phyloP scores from a whole-genome alignment of 2,888 invertebrate species.

The Sarcophaga carnaria region DNA sequence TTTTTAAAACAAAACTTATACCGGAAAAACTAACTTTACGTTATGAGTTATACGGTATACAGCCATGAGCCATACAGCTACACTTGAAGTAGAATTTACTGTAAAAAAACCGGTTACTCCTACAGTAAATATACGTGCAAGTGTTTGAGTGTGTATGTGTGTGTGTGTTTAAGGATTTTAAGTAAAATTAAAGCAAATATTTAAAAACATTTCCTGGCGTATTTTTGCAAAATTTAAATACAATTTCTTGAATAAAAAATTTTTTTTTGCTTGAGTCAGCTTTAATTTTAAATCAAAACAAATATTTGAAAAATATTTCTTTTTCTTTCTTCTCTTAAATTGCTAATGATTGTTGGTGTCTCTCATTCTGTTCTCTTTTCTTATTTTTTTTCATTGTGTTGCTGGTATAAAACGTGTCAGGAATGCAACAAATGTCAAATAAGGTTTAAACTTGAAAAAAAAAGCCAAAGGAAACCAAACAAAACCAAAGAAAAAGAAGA shows the following conservation, averaged over 20 bases:
- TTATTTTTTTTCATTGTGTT: neutral
- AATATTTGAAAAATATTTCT: conserved; percentile 1
- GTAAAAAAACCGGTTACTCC: too few species aligned
- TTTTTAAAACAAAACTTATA: conserved; percentile 41
- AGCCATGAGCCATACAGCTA: too few species aligned
- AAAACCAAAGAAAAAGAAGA: conserved; percentile 26
- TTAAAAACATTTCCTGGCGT: too few species aligned
- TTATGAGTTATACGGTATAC: too few species aligned
- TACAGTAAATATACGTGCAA: neutral
- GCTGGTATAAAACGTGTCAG: conserved; percentile 54
- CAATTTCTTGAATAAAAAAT: conserved; percentile 12
- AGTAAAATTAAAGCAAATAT: too few species aligned
- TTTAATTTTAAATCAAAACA: conserved; percentile 6
- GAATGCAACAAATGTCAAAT: conserved; percentile 68
- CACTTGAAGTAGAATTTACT: too few species aligned
- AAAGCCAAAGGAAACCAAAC: neutral
- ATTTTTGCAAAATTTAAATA: conserved; percentile 32
- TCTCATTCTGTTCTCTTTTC: too few species aligned
- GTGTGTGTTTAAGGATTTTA: too few species aligned
- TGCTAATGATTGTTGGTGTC: too few species aligned
- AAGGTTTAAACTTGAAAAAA: conserved; percentile 10
- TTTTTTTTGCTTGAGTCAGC: conserved; percentile 8
- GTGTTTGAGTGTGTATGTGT: too few species aligned
- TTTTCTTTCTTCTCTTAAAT: too few species aligned
- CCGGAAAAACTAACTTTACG: conserved; percentile 9